Base-by-base conservation (phyloP, 2,797 vertebrate genomes). In the Salarias fasciatus region DNA sequence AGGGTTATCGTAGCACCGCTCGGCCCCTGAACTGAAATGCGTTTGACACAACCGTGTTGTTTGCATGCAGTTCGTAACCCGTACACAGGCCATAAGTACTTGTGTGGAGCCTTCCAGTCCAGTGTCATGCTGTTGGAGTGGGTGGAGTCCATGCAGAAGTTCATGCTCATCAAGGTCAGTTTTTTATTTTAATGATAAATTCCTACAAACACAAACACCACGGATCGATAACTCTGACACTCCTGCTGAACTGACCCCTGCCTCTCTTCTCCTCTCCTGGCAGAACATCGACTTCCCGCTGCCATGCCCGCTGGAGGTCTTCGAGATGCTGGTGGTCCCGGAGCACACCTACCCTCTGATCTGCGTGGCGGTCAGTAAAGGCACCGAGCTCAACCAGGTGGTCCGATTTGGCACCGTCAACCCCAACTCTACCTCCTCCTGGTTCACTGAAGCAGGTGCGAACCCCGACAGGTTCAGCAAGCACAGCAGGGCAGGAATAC, bases 71-170 rank as follows among this genome's bases (percentile, higher is more conserved):
- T 97, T 76, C 94, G 96, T 79, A 98, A 97, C 91, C 96, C 96
- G 42, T 96, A 96, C 83, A 96, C 95, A 0, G 96, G 95, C 65
- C 95, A 96, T 75, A 98, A 97, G 85, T 98, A 97, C 76, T 94
- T 98, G 63, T 97, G 96, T 68, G 96, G 95, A 84, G 96, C 96
- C 49, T 95, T 97, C 72, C 96, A 97, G 88, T 95, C 96, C 24
- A 97, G 96, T 74, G 95, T 97, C 80, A 92, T 98, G 88, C 91
- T 98, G 42, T 75, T 98, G 89, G 96, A 98, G 86, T 98, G 96
- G 96, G 95, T 97, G 83, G 96, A 98, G 85, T 94, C 94, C 68
- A 97, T 98, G 96, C 96, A 97, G 90, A 97, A 92, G 88, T 98
- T 98, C 72, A 97, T 98, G 96, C 92, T 96, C 88, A 97, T 98